Evolutionary conservation across 2,797 vertebrate species (phyloP), one percentile per base, ranked within the genome.

Genomic region (Alectoris magna): DNA sequence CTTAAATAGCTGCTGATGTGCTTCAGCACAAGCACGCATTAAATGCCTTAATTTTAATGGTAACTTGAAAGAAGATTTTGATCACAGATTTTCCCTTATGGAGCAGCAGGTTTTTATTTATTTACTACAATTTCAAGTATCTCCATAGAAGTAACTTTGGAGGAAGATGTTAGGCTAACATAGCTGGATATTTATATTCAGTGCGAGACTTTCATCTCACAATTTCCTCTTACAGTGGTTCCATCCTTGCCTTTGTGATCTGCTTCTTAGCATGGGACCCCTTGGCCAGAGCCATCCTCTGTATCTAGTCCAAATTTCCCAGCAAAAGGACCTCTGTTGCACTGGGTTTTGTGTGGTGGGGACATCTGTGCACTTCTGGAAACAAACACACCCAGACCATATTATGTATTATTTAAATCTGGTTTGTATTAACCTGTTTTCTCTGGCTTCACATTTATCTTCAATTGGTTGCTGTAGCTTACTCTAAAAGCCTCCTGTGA

Each of bases 31-130:
- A 72, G 51, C 51, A 53, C 53, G 59, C 38, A 60, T 55, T 5
- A 75, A 84, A 71, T 88, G 16, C 46, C 46, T 82, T 69, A 4
- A 74, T 89, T 94, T 94, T 63, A 91, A 48, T 71, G 19, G 5
- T 3, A 72, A 39, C 55, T 90, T 88, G 67, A 85, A 95, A 77
- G 49, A 77, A 4, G 8, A 46, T 67, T 83, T 80, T 76, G 71
- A 73, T 90, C 63, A 44, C 39, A 59, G 39, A 49, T 86, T 86
- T 84, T 26, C 14, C 7, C 34, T 86, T 79, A 72, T 70, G 51
- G 72, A 84, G 77, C 46, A 76, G 51, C 6, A 63, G 10, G 8
- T 1, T 12, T 92, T 91, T 90, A 44, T 79, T 84, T 84, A 71
- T 82, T 90, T 62, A 49, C 77, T 82, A 67, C 4, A 1, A 14